Base-by-base conservation (phyloP, 30 jellyfish, hydroid and myxozoan genomes). In the Nemopilema nomurai region DNA sequence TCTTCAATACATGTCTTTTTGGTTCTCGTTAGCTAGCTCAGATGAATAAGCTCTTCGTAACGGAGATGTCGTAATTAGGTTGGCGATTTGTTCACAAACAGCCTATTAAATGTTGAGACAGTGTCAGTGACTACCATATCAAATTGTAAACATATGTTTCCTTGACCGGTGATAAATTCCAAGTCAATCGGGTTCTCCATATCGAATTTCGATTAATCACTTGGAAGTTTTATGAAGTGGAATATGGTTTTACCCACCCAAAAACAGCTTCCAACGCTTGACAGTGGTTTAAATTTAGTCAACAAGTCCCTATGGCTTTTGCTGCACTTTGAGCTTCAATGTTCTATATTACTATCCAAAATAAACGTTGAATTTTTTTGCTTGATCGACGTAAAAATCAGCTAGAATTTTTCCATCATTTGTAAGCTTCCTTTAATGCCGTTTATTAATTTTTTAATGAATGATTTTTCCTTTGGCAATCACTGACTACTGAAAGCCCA, bases 221-320 rank as follows among this genome's bases (percentile, higher is more conserved):
- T 31, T 67, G 76, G 30, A 18, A 30, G 17, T 67, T 67, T 67
- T 67, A 67, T 67, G 76, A 67, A 67, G 76, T 67, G 31, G 76
- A 0, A 23, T 67, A 67, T 67, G 76, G 76, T 41, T 21, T 28
- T 23, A 23, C 76, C 76, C 51, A 32, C 76, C 76, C 33, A 19
- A 23, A n/a, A 67, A 67, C 76, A 67, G 76, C 76, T 67, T 22
- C 33, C 17, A 18, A 28, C 76, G 0, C 28, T 16, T 16, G 30
- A 23, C 50, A 67, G 20, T 67, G 30, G 31, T 67, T 28, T 18
- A 21, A 13, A 22, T 8, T 66, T 27, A 18, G 32, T 22, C 4
- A 27, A 62, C 76, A 27, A 27, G 29, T 29, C 4, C 49, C 20
- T n/a, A n/a, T n/a, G n/a, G n/a, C n/a, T n/a, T n/a, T n/a, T n/a